Base-by-base conservation (phyloP, 2,797 vertebrate genomes). In the Lepilemur ruficaudatus region DNA sequence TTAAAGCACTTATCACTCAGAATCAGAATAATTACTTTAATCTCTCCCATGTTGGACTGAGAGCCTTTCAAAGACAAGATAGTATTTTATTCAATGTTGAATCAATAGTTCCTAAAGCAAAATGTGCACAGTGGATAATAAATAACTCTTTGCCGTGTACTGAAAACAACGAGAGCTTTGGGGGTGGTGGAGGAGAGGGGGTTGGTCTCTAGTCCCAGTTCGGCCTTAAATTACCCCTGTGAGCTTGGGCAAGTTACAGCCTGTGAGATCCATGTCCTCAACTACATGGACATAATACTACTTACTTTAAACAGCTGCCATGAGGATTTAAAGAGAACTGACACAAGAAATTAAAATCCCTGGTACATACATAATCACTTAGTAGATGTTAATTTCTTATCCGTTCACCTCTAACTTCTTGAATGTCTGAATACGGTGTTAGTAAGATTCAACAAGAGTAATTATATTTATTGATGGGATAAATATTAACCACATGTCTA, bases 71-170 rank as follows among this genome's bases (percentile, higher is more conserved):
- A 83, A 80, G 95, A 76, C 22, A 81, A 43, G 48, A 79, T 7
- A 72, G 52, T 63, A 63, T 73, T 96, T 92, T 89, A 92, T 69
- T 89, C 89, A 84, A 46, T 80, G 84, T 32, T 72, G 59, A 96
- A 96, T 97, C 96, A 94, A 93, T 96, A 93, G 93, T 67, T 90
- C 43, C 89, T 96, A 95, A 95, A 93, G 94, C 61, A 80, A 57
- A 22, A 43, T 91, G 91, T 84, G 89, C 61, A 50, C 1, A n/a
- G 96, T 72, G 92, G 78, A 91, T 48, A 94, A 91, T 59, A 94
- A 92, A 90, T 48, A 76, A 81, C 65, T 67, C 63, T 63, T 32
- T 55, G 86, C 76, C 57, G 2, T 22, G 17, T 4, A 9, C 11
- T 67, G 57, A 30, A 80, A 96, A 72, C 4, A 81, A 8, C 0